These are phyloP conservation scores for Epinotia nisella DNA, from an alignment of 2,888 invertebrate species.

Conservation along the genomic window DNA sequence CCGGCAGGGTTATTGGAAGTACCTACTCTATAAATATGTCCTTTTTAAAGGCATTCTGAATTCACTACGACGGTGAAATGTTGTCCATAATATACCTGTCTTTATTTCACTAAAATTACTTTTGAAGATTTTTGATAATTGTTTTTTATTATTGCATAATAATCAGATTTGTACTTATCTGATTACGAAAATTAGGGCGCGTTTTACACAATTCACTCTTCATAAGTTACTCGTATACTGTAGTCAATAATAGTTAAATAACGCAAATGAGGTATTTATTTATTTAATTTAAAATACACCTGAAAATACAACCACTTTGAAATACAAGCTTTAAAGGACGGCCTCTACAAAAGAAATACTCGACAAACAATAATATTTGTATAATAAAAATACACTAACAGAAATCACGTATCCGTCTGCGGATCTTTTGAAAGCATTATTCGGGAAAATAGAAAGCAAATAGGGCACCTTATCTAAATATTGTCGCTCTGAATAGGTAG, in stretches of 20 bases:
- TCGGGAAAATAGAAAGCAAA: constrained; percentile 66
- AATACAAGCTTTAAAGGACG: constrained; percentile 3
- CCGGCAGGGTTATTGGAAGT: constrained; percentile 60
- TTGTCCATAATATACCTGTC: constrained; percentile 7
- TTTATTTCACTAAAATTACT: neutral
- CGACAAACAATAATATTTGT: constrained; percentile 53
- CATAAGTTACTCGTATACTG: too few species aligned
- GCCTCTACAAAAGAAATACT: constrained; percentile 46
- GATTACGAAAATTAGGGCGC: too few species aligned
- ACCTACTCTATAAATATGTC: constrained; percentile 64
- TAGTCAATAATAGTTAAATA: too few species aligned
- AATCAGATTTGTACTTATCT: too few species aligned
- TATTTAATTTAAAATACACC: neutral
- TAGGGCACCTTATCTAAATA: constrained; percentile 66
- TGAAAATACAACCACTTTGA: constrained; percentile 14
- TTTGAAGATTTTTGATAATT: neutral
- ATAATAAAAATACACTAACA: constrained; percentile 49
- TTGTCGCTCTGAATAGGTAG: constrained; percentile 56
- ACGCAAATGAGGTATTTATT: too few species aligned
- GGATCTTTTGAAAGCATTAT: constrained; percentile 65
- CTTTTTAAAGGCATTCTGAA: constrained; percentile 55
- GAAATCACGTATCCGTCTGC: constrained; percentile 46
- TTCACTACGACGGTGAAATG: constrained; percentile 22
- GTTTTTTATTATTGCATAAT: neutral
- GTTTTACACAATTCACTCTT: too few species aligned